Evolutionary conservation across 2,888 invertebrate genomes (phyloP).

Genomic region (Agriopis marginaria): DNA sequence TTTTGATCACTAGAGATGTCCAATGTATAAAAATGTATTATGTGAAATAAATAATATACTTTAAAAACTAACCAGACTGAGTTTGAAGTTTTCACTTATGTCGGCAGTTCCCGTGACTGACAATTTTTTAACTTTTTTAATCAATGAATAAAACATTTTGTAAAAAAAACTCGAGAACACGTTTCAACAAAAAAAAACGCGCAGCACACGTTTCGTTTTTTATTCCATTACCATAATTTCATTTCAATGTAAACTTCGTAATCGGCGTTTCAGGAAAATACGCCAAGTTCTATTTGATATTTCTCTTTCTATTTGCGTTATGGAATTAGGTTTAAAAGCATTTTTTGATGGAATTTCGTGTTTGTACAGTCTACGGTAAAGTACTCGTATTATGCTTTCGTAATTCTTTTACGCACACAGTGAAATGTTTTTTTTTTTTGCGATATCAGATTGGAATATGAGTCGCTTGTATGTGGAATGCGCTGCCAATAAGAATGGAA

Average conservation of each 20-base stretch:
- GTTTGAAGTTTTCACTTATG: no score
- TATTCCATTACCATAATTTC: constrained; percentile 49
- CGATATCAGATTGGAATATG: not conserved
- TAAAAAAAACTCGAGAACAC: not conserved
- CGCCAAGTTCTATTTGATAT: constrained; percentile 43
- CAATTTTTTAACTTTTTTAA: not conserved
- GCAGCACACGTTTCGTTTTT: constrained; percentile 24
- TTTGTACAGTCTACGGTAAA: constrained; percentile 35
- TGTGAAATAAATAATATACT: no score
- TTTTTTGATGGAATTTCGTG: constrained; percentile 38
- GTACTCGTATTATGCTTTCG: constrained; percentile 13
- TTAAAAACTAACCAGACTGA: no score
- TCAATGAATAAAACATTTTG: not conserved
- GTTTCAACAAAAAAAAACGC: constrained; percentile 6
- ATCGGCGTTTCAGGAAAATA: constrained; percentile 49
- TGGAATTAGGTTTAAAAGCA: constrained; percentile 42
- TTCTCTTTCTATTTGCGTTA: constrained; percentile 45
- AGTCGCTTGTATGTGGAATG: not conserved
- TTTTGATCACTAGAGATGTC: no score
- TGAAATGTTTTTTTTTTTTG: constrained; percentile 20
- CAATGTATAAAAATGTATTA: no score
- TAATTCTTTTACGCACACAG: constrained; percentile 27
- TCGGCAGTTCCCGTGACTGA: no score
- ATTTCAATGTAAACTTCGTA: constrained; percentile 54
- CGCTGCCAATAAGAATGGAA: no score